Conservation (phyloP, 1,140 invertebrate genomes). For the Pachypsylla venusta region DNA sequence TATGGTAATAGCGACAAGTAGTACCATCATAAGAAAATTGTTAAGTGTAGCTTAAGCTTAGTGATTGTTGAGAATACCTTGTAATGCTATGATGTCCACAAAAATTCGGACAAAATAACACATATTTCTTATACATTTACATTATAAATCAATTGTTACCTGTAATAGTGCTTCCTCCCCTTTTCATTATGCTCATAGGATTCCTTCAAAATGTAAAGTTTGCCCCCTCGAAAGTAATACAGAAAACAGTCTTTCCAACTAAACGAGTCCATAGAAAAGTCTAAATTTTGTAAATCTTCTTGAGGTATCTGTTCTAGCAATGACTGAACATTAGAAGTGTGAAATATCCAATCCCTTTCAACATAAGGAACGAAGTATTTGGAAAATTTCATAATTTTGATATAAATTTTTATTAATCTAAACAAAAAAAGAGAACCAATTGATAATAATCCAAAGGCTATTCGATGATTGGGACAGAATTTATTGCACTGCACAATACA, state of each 20-base stretch:
- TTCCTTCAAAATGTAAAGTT: background rate
- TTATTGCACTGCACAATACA: no score
- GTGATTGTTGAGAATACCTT: no score
- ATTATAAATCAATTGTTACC: background rate
- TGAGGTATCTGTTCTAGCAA: background rate
- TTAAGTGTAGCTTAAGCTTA: no score
- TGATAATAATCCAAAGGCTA: no score
- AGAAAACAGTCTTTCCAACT: background rate
- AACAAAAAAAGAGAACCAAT: no score
- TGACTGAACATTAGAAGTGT: background rate
- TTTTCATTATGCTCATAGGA: background rate
- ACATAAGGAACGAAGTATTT: background rate
- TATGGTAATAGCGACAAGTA: no score
- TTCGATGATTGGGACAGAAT: no score
- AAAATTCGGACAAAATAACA: no score
- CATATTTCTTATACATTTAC: no score
- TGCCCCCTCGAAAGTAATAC: background rate
- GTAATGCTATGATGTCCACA: no score
- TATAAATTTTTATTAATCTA: slow-evolving; percentile 2
- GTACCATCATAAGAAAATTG: no score
- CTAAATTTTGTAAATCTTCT: background rate
- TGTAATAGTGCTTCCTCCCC: background rate
- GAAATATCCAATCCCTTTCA: background rate
- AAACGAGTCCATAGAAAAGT: background rate
- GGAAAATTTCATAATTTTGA: background rate